Conservation (phyloP, 2,113 vertebrate species). For the Macrotus californicus region DNA sequence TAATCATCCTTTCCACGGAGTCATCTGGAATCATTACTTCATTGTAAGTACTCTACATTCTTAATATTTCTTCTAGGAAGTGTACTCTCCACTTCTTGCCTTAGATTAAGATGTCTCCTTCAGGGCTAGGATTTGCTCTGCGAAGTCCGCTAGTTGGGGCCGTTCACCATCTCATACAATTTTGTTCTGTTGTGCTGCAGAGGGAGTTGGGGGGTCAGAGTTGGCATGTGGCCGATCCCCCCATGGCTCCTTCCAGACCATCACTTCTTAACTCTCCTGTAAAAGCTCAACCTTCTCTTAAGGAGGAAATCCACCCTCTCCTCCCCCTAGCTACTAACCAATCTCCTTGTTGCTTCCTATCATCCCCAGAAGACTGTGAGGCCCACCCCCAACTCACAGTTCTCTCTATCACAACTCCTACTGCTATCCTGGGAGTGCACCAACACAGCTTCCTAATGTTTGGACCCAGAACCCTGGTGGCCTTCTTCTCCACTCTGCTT, state of each 20-base stretch:
- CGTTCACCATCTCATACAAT: neutral
- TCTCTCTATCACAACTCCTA: neutral
- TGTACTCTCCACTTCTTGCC: neutral
- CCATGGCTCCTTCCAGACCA: neutral
- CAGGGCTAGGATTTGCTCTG: neutral
- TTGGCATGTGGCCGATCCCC: neutral
- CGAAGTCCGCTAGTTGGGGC: neutral
- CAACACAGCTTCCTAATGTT: neutral
- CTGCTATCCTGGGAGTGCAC: neutral
- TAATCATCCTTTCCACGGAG: neutral
- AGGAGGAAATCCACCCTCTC: neutral
- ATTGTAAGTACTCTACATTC: neutral
- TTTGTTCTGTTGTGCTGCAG: neutral
- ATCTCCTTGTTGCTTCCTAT: neutral
- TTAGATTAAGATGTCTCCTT: neutral
- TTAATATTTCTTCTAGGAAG: neutral
- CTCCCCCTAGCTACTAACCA: neutral
- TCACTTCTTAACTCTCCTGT: neutral
- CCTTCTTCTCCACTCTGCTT: neutral
- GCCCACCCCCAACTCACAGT: neutral
- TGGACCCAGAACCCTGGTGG: neutral
- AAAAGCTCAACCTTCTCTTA: neutral
- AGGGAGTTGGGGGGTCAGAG: neutral
- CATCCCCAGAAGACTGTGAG: neutral
- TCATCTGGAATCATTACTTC: neutral